Base-by-base conservation (phyloP, 1,140 invertebrate species). In the Drosophila pruinosa region DNA sequence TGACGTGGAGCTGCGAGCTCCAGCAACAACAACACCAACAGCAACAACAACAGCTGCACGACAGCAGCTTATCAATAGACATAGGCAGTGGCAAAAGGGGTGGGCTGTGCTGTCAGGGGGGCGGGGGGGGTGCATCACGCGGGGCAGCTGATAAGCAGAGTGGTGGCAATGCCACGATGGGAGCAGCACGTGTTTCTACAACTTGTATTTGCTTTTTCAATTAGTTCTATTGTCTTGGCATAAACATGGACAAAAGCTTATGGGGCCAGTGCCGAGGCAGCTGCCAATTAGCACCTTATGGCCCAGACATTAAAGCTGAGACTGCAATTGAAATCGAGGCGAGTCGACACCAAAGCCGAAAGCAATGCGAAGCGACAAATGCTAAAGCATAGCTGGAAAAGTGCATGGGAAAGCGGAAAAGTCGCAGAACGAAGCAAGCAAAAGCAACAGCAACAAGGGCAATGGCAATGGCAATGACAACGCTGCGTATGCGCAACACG, bases 131-230 rank as follows among this genome's bases (percentile, higher is more conserved):
- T 12, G 41, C 48, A 65, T 71, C 43, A 65, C 62, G 69, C 58
- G 8, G 8, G 8, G 43, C 19, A 50, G 38, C 22, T 63, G 58
- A 62, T 69, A 50, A 68, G 48, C 53, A 12, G n/a, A n/a, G 12
- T 7, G 17, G 15, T 12, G n/a, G 8, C 17, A 17, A 28, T 21
- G 39, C 24, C 12, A 12, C n/a, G 12, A 0, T n/a, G 12, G 1
- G 0, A 36, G 5, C n/a, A 14, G 76, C 76, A 78, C 63, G 76
- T 78, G 58, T 59, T 31, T 36, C 31, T 8, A 14, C 6, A 43
- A 6, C 28, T 38, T 31, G 12, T 38, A 8, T 36, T 26, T 34
- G 28, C 34, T 26, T 31, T 45, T 65, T 47, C 14, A 53, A 45
- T 69, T 31, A 54, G 28, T 69, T 69, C 28, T 28, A 69, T 61